These are phyloP conservation scores for Prunella fulvescens DNA, from an alignment of 2,113 vertebrate genomes.

Conservation along the genomic window DNA sequence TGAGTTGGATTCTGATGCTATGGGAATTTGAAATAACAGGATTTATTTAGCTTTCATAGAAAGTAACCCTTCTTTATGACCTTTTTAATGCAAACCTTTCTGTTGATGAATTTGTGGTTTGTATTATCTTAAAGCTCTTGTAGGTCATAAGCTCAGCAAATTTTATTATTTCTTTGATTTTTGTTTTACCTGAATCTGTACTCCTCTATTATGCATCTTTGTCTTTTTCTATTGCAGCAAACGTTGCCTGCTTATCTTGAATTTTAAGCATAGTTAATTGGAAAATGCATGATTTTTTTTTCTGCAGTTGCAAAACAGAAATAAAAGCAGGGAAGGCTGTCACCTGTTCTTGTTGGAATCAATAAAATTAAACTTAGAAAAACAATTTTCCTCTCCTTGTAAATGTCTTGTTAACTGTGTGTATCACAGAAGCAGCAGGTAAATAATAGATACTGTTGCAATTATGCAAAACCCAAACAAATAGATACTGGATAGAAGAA, in stretches of 20 bases:
- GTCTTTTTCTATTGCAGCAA: not conserved
- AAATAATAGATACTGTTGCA: not conserved
- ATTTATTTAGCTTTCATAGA: not conserved
- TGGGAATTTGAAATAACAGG: not conserved
- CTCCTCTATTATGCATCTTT: not conserved
- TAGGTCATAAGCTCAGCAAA: not conserved
- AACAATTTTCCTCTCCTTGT: not conserved
- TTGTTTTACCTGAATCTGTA: not conserved
- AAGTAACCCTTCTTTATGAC: not conserved
- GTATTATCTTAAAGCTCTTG: not conserved
- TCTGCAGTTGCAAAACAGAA: not conserved
- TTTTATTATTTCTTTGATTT: not conserved
- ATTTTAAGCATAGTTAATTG: not conserved
- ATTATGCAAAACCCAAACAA: not conserved
- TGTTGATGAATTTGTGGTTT: not conserved
- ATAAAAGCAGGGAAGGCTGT: not conserved
- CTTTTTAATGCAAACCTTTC: not conserved
- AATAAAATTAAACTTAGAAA: not conserved
- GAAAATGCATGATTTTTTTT: not conserved
- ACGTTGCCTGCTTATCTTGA: not conserved
- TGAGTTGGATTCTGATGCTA: not conserved
- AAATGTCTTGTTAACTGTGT: not conserved
- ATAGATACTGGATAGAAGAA: not conserved
- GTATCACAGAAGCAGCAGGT: not conserved
- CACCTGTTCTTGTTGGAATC: not conserved